Percentiles rank a stretch among this genome's conserved stretches.
These are phyloP conservation scores for Portunus trituberculatus DNA, from an alignment of 1,140 invertebrate species.

Conservation along the genomic window DNA sequence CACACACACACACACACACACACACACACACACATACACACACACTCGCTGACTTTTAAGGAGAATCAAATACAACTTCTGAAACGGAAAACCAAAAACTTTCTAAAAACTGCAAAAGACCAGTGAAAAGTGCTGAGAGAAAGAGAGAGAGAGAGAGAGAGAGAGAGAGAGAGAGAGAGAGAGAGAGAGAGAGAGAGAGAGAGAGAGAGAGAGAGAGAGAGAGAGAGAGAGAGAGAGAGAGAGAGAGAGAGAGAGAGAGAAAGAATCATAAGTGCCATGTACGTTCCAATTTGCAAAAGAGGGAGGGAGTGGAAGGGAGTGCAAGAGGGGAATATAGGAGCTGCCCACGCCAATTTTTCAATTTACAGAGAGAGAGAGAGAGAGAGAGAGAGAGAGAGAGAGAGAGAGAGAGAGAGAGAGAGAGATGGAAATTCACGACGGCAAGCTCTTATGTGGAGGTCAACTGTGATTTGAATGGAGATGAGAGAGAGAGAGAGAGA, in stretches of 20 bases:
- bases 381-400: neutral
- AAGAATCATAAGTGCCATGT: neutral
- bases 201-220: conserved; percentile 30
- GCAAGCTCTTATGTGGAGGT: too few relatives aligned
- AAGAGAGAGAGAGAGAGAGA: neutral
- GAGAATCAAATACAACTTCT: neutral
- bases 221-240: conserved; percentile 24
- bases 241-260: neutral
- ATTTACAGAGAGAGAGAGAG: conserved; percentile 51
- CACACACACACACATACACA: neutral
- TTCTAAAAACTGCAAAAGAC: neutral
- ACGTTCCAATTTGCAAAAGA: conserved; percentile 7
- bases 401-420: neutral
- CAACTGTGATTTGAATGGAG: too few relatives aligned
- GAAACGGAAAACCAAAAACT: neutral
- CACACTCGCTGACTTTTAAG: neutral
- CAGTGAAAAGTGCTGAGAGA: neutral
- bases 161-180: neutral
- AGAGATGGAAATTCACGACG: neutral
- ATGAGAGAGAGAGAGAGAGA: too few relatives aligned
- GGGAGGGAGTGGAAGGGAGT: neutral
- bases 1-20: neutral
- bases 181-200: neutral
- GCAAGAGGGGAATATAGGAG: conserved; percentile 53
- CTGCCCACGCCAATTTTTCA: conserved; percentile 62